Evolutionary conservation across 2,888 invertebrate species (phyloP).

Genomic region (Hirtodrosophila histrioides): DNA sequence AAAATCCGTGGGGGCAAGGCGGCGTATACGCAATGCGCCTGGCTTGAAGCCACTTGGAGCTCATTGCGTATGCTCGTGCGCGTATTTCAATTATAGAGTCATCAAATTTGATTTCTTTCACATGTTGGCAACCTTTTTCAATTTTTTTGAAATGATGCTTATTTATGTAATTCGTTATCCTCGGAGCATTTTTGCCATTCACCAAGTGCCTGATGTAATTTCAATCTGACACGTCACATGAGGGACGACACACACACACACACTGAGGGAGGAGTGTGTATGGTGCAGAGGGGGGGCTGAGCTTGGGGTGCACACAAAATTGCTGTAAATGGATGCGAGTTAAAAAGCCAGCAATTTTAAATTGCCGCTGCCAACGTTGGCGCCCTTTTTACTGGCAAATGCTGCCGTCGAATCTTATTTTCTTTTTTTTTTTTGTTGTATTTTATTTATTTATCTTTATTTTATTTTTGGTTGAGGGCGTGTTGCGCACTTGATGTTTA

Average conservation of each 20-base stretch:
- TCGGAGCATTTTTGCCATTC: conserved; percentile 47
- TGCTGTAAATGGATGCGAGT: conserved; percentile 80
- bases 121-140: conserved; percentile 56
- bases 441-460: conserved; percentile 15
- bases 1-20: conserved; percentile 18
- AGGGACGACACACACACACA: conserved; percentile 45
- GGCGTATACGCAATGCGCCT: conserved; percentile 48
- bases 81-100: conserved; percentile 77
- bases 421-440: conserved; percentile 3
- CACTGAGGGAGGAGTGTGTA: neutral
- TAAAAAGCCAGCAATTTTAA: conserved; percentile 79
- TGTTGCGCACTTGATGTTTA: conserved; percentile 74
- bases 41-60: neutral
- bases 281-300: neutral
- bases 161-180: conserved; percentile 62
- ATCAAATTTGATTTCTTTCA: conserved; percentile 72
- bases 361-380: conserved; percentile 67
- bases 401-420: conserved; percentile 15
- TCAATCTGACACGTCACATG: conserved; percentile 71
- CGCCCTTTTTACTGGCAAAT: conserved; percentile 34
- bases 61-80: conserved; percentile 56
- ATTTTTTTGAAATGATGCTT: conserved; percentile 50
- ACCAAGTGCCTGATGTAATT: conserved; percentile 74
- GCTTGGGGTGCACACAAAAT: conserved; percentile 60
- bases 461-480: conserved; percentile 24